Conservation (phyloP, 2,797 vertebrate genomes). For the Sphaeramia orbicularis region DNA sequence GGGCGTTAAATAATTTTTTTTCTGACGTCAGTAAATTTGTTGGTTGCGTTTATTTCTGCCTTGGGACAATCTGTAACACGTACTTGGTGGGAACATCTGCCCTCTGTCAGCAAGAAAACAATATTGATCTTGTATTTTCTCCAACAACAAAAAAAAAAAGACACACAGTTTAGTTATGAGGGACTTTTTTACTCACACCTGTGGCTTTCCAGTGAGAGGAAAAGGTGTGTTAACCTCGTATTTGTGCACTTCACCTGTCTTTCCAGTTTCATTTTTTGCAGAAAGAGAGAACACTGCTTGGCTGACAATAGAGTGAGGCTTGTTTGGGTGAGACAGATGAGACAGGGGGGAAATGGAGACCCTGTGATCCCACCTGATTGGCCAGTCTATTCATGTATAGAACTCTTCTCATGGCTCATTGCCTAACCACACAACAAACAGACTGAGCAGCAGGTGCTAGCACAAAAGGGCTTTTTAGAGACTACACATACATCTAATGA, state of each 20-base stretch:
- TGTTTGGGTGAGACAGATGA: constrained; percentile 24
- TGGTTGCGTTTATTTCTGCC: constrained; percentile 22
- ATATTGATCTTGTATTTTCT: background rate
- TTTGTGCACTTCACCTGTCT: background rate
- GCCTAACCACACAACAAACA: constrained; percentile 26
- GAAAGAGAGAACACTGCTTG: constrained; percentile 31
- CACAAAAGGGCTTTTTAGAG: constrained; percentile 9
- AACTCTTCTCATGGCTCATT: constrained; percentile 29
- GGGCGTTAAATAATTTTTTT: constrained; percentile 27
- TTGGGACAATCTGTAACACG: constrained; percentile 31
- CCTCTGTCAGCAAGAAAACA: background rate
- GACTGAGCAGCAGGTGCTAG: constrained; percentile 49
- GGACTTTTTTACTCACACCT: constrained; percentile 6
- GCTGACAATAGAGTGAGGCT: background rate
- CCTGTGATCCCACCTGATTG: constrained; percentile 15
- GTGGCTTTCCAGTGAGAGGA: background rate
- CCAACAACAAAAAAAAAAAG: background rate
- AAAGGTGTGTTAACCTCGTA: constrained; percentile 19
- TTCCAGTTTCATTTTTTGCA: background rate
- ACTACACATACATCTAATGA: background rate
- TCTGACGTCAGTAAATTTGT: constrained; percentile 51
- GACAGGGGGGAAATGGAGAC: background rate
- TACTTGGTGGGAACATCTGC: background rate
- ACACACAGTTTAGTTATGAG: background rate
- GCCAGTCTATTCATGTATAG: constrained; percentile 35